These are phyloP conservation scores for Apostichopus leukothele DNA, from an alignment of 53 echinoderm and acorn worm genomes.

Conservation along the genomic window DNA sequence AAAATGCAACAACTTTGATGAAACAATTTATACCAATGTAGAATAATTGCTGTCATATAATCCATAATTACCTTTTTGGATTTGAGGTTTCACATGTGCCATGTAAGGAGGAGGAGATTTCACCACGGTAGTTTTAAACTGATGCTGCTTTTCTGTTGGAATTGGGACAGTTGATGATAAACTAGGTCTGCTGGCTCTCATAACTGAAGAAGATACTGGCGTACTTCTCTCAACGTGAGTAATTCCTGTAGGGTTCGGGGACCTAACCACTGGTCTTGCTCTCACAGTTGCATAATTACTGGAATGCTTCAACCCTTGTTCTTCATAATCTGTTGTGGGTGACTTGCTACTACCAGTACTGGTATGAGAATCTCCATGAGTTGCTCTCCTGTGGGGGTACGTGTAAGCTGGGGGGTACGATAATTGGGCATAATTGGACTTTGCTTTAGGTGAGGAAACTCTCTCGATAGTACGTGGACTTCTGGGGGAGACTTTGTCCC, in stretches of 20 bases:
- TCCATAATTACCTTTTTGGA: constrained; percentile 23
- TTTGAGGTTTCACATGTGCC: constrained; percentile 45
- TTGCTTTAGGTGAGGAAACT: not conserved
- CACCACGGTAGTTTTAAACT: constrained; percentile 16
- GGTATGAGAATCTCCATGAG: not conserved
- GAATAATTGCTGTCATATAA: too few species aligned
- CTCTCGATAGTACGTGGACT: not conserved
- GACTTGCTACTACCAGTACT: not conserved
- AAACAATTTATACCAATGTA: too few species aligned
- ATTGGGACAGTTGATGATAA: not conserved
- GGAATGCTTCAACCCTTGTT: not conserved
- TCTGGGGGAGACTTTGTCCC: not conserved
- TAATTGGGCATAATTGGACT: not conserved
- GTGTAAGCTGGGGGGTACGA: constrained; percentile 15
- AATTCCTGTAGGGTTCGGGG: not conserved
- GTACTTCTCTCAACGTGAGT: not conserved
- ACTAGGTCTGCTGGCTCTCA: constrained; percentile 7
- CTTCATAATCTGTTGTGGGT: not conserved
- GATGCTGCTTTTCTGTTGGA: constrained; percentile 1
- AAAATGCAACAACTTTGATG: too few species aligned
- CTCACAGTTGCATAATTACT: constrained; percentile 32
- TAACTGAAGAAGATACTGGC: not conserved
- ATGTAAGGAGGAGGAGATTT: constrained; percentile 42
- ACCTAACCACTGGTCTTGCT: constrained; percentile 5
- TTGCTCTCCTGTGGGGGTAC: constrained; percentile 1